Base-by-base conservation (phyloP, 2,888 invertebrate species). In the Sesia apiformis region DNA sequence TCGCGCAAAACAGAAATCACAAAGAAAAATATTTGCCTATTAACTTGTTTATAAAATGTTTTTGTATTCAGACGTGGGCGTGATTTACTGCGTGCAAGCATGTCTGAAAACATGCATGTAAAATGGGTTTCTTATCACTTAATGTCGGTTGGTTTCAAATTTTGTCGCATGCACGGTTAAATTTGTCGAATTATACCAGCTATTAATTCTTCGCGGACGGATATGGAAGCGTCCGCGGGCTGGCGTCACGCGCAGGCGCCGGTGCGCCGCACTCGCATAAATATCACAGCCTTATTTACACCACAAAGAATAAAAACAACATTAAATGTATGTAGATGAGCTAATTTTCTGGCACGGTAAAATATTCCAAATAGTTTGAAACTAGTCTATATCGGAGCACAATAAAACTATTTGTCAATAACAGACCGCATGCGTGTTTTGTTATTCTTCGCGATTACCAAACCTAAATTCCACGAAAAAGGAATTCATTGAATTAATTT, bases 161-260 rank as follows among this genome's bases (percentile, higher is more conserved):
- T 23, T 23, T 23, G 23, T 23, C 23, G 23, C 23, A 23, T 23
- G 23, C 23, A 23, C 23, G 23, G 23, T 2, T 23, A 23, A 23
- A 23, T 23, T 23, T 23, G 23, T 23, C 23, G 23, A 23, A 23
- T 23, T 23, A 23, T 23, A 66, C 73, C 65, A 65, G 78, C 76
- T 74, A 83, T 86, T 79, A 70, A 83, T 80, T 79, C 74, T 68
- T 74, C 66, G 64, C 69, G 69, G 69, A 51, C 52, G 55, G 49
- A 55, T 38, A 39, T 55, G 52, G 72, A 70, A 72, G 72, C 66
- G 74, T 72, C 73, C 66, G 67, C 63, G 64, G 64, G 66, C 61
- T 65, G 66, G 57, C 55, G 61, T 62, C 74, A 65, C 58, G 64
- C 70, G 70, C 63, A 64, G 66, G 61, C 66, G 66, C 57, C 55